Evolutionary conservation across 2,113 vertebrate genomes (phyloP).

Genomic region (Pachypanchax playfairii): DNA sequence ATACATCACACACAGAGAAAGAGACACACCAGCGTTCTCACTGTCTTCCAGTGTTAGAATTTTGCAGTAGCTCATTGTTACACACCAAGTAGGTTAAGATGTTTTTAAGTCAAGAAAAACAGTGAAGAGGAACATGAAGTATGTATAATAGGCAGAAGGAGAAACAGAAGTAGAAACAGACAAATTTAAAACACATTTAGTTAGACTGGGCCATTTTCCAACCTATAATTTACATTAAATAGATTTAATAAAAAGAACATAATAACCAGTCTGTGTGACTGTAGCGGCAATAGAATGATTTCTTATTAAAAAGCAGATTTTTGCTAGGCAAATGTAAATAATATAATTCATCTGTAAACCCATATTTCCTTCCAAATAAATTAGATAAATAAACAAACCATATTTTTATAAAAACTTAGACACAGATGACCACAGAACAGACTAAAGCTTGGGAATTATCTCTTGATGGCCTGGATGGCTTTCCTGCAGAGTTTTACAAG

Average conservation of each 20-base stretch:
- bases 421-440: too few relatives aligned
- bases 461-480: too few relatives aligned
- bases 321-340: background rate
- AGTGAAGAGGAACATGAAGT: slow-evolving; percentile 16
- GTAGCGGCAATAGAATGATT: background rate
- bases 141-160: background rate
- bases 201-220: background rate
- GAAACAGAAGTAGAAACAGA: slow-evolving; percentile 16
- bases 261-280: background rate
- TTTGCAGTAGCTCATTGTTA: slow-evolving; percentile 58
- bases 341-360: background rate
- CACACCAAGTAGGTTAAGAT: slow-evolving; percentile 53
- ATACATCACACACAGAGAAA: slow-evolving; percentile 46
- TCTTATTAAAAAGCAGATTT: background rate
- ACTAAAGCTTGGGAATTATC: too few relatives aligned
- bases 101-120: slow-evolving; percentile 32
- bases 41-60: slow-evolving; percentile 59
- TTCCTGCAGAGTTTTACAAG: too few relatives aligned
- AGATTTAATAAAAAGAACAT: background rate
- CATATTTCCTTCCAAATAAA: background rate
- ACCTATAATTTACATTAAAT: too few relatives aligned
- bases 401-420: too few relatives aligned
- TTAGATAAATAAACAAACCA: too few relatives aligned
- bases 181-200: slow-evolving; percentile 8
- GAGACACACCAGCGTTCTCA: slow-evolving; percentile 44